A percentile compares a stretch with the other conserved stretches of the same genome.
Conservation (phyloP, 2,888 invertebrate genomes). For the Ditula angustiorana region DNA sequence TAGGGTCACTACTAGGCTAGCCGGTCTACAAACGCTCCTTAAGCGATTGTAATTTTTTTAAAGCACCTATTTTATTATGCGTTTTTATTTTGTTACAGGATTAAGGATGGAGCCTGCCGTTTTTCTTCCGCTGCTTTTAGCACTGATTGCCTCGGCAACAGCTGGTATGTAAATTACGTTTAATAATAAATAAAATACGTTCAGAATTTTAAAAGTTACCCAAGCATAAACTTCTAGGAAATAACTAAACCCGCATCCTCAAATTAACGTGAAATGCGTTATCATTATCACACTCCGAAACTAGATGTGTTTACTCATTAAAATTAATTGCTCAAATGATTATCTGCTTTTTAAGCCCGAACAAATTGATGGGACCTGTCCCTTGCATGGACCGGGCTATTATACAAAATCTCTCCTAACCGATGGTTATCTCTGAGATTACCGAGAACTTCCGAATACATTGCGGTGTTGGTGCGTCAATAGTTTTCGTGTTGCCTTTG, state of each 20-base stretch:
- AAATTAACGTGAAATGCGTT: conserved; percentile 43
- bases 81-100: conserved; percentile 52
- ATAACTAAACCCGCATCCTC: not conserved
- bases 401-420: conserved; percentile 48
- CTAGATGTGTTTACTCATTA: conserved; percentile 63
- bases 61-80: not conserved
- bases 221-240: not conserved
- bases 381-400: conserved; percentile 51
- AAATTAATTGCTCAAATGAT: conserved; percentile 67
- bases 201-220: conserved; percentile 8
- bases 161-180: conserved; percentile 57
- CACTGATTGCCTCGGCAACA: conserved; percentile 52
- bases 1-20: too few species aligned
- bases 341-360: conserved; percentile 60
- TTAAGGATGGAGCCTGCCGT: conserved; percentile 55
- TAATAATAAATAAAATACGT: conserved; percentile 20
- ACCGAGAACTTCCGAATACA: conserved; percentile 48
- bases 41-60: not conserved
- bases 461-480: conserved; percentile 47
- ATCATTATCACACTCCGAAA: conserved; percentile 46
- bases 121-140: conserved; percentile 57
- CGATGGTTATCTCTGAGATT: conserved; percentile 43
- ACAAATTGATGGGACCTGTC: conserved; percentile 62
- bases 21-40: not conserved
- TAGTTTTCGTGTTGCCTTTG: conserved; percentile 49